Conservation (phyloP, 1,140 invertebrate genomes). For the Pseudomyrmex flavicornis region DNA sequence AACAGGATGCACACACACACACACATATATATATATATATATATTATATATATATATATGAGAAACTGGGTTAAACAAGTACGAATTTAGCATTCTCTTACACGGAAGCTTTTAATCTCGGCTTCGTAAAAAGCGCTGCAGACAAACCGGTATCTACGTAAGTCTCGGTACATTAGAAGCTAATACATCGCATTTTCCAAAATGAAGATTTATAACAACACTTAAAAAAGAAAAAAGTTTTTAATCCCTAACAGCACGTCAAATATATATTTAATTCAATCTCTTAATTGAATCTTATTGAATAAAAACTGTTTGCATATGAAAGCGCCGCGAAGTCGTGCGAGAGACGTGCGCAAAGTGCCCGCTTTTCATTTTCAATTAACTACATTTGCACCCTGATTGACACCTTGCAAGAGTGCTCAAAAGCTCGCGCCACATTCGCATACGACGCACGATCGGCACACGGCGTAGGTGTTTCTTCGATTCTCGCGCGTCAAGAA, state of each 20-base stretch:
- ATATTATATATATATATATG: background rate
- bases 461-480: conserved; percentile 15
- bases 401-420: conserved; percentile 40
- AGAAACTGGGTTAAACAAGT: conserved; percentile 66
- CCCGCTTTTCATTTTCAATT: conserved; percentile 53
- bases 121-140: conserved; percentile 30
- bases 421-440: conserved; percentile 40
- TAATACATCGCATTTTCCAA: conserved; percentile 21
- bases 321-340: background rate
- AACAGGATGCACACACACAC: background rate
- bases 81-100: conserved; percentile 63
- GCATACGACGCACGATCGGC: conserved; percentile 49
- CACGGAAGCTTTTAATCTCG: conserved; percentile 58
- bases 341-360: conserved; percentile 19
- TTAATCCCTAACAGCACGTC: background rate
- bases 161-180: conserved; percentile 3
- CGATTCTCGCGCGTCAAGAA: conserved; percentile 57
- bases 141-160: background rate
- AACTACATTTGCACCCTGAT: conserved; percentile 35
- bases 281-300: conserved; percentile 14
- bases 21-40: too few relatives aligned
- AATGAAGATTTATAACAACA: background rate
- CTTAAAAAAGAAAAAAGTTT: conserved; percentile 5
- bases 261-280: conserved; percentile 24
- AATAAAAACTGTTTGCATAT: background rate